A percentile compares a stretch with the other conserved stretches of the same genome.
Evolutionary conservation across 2,113 vertebrate species (phyloP).

Genomic region (Siniperca chuatsi): DNA sequence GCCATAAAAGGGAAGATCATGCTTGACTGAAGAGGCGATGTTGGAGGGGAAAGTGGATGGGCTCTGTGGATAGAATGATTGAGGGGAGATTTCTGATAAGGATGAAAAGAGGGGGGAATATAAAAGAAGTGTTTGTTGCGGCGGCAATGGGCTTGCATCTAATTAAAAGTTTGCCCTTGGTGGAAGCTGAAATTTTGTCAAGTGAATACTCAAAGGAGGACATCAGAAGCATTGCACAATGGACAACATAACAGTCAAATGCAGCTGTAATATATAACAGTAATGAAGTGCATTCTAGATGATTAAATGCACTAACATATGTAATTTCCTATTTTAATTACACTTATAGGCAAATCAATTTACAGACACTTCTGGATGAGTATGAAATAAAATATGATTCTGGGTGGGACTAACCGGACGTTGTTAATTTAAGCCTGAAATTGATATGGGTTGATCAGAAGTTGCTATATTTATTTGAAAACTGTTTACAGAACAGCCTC

Average conservation of each 20-base stretch:
- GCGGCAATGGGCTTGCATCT: constrained; percentile 11
- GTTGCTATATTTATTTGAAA: too few species aligned
- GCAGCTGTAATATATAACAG: constrained; percentile 1
- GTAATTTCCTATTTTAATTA: constrained; percentile 1
- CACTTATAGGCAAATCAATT: background rate
- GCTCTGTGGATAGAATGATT: constrained; percentile 60
- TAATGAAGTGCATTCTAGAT: background rate
- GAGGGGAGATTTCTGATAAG: constrained; percentile 70
- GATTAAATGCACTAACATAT: background rate
- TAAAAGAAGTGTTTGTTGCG: constrained; percentile 56
- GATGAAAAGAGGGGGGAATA: constrained; percentile 37
- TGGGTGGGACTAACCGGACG: too few species aligned
- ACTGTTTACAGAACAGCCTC: too few species aligned
- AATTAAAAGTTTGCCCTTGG: constrained; percentile 64
- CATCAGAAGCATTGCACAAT: constrained; percentile 6
- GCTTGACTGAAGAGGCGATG: constrained; percentile 71
- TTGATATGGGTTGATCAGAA: too few species aligned
- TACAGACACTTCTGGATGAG: constrained; percentile 1
- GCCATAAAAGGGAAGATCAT: constrained; percentile 66
- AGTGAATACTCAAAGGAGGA: constrained; percentile 14
- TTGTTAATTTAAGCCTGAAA: too few species aligned
- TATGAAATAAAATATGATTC: constrained; percentile 34
- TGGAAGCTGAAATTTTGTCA: constrained; percentile 3
- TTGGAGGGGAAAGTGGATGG: constrained; percentile 51
- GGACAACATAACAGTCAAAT: background rate